A percentile compares a stretch with the other conserved stretches of the same genome.
These are phyloP conservation scores for Ephialtes manifestator DNA, from an alignment of 2,888 invertebrate genomes.

Conservation along the genomic window DNA sequence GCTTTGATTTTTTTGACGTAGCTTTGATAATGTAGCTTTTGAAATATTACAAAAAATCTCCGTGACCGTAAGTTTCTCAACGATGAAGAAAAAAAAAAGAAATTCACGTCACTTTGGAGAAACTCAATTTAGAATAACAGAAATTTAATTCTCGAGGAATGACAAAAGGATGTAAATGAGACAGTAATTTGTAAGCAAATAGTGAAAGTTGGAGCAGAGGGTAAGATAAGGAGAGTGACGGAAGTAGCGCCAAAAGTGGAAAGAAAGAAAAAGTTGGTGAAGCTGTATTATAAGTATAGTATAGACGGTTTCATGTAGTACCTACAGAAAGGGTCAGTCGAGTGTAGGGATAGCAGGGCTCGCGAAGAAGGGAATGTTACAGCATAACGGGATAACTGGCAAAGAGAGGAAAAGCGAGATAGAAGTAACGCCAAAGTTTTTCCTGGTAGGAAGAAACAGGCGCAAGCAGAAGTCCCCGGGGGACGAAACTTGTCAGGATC, in stretches of 20 bases:
- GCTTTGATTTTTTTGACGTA: too few species aligned
- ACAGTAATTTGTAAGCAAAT: conserved; percentile 82
- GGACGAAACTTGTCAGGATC: conserved; percentile 79
- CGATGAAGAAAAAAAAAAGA: not conserved
- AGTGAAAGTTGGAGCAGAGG: conserved; percentile 72
- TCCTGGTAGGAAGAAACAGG: conserved; percentile 63
- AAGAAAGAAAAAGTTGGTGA: conserved; percentile 21
- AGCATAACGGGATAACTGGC: conserved; percentile 11
- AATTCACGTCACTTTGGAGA: not conserved
- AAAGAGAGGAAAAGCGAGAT: conserved; percentile 45
- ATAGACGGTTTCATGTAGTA: not conserved
- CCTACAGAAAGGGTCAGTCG: conserved; percentile 32
- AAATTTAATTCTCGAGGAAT: conserved; percentile 75
- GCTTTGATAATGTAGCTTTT: not conserved
- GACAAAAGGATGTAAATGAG: conserved; percentile 83
- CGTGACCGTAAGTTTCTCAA: not conserved
- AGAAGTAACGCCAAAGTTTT: conserved; percentile 77
- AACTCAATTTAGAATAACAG: conserved; percentile 40
- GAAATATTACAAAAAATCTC: not conserved
- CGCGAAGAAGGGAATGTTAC: not conserved
- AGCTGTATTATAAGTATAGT: conserved; percentile 12
- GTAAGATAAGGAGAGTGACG: conserved; percentile 62
- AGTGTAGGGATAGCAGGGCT: conserved; percentile 29
- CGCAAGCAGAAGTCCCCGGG: conserved; percentile 78
- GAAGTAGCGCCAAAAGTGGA: conserved; percentile 66